Evolutionary conservation across 2,797 vertebrate genomes (phyloP).

Genomic region (Arctocebus calabarensis): DNA sequence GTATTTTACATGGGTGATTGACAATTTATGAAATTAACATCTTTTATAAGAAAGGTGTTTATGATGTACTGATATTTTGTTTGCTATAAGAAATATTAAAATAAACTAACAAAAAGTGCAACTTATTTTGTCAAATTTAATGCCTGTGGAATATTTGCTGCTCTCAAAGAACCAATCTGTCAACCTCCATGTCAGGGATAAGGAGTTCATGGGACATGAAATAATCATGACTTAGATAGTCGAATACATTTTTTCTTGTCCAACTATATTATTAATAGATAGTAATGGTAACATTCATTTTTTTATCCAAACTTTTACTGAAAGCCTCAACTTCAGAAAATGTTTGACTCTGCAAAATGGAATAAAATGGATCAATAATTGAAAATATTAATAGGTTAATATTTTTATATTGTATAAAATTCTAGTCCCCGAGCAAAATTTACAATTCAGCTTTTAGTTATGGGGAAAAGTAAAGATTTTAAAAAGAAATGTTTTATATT

Average conservation of each 20-base stretch:
- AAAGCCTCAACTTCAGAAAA: constrained; percentile 57
- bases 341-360: background rate
- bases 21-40: constrained; percentile 48
- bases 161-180: constrained; percentile 65
- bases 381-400: constrained; percentile 10
- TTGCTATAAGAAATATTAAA: constrained; percentile 15
- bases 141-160: constrained; percentile 75
- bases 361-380: background rate
- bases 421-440: background rate
- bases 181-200: background rate
- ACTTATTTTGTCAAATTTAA: constrained; percentile 3
- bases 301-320: constrained; percentile 73
- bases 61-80: constrained; percentile 59
- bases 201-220: constrained; percentile 25
- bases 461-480: background rate
- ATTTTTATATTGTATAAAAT: constrained; percentile 19
- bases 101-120: constrained; percentile 46
- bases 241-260: constrained; percentile 38
- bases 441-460: constrained; percentile 32
- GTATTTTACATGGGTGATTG: constrained; percentile 50
- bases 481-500: background rate
- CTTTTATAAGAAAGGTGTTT: constrained; percentile 45
- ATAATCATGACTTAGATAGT: constrained; percentile 60
- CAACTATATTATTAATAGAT: constrained; percentile 56
- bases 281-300: constrained; percentile 55